These are phyloP conservation scores for Melanotus villosus DNA, from an alignment of 2,888 invertebrate genomes.

Conservation along the genomic window DNA sequence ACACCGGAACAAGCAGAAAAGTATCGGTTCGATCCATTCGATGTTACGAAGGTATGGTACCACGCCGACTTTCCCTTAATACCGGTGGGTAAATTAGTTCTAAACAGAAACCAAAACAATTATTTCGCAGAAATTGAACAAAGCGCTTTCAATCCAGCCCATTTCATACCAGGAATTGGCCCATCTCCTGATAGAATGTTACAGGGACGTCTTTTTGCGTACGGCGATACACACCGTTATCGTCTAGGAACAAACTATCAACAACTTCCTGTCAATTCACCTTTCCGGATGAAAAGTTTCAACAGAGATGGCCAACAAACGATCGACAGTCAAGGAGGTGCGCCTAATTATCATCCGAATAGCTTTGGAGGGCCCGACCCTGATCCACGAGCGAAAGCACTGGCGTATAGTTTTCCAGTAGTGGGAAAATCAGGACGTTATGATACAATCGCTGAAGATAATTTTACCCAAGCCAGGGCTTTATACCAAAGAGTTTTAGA, in stretches of 20 bases:
- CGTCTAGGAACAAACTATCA: conserved; percentile 91
- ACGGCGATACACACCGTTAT: conserved; percentile 93
- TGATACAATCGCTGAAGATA: conserved; percentile 90
- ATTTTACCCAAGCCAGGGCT: conserved; percentile 87
- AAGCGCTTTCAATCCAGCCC: conserved; percentile 89
- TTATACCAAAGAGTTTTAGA: conserved; percentile 88
- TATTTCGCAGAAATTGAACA: conserved; percentile 97
- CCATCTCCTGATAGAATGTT: conserved; percentile 95
- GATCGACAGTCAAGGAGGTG: conserved; percentile 87
- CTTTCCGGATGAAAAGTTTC: conserved; percentile 84
- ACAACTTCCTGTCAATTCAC: conserved; percentile 96
- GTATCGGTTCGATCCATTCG: conserved; percentile 90
- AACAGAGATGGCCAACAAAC: conserved; percentile 90
- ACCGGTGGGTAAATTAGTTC: conserved; percentile 87
- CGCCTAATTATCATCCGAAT: conserved; percentile 97
- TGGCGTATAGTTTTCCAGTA: conserved; percentile 73
- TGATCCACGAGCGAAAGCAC: conserved; percentile 74
- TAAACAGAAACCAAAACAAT: conserved; percentile 91
- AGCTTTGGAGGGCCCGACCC: conserved; percentile 92
- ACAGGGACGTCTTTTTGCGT: conserved; percentile 88
- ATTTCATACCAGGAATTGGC: conserved; percentile 93
- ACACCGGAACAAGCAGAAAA: conserved; percentile 87
- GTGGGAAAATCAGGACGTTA: conserved; percentile 85
- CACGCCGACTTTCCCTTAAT: conserved; percentile 90
- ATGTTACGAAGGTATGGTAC: conserved; percentile 94